These are phyloP conservation scores for Pontoporia blainvillei DNA, from an alignment of 2,113 vertebrate genomes.

Conservation along the genomic window DNA sequence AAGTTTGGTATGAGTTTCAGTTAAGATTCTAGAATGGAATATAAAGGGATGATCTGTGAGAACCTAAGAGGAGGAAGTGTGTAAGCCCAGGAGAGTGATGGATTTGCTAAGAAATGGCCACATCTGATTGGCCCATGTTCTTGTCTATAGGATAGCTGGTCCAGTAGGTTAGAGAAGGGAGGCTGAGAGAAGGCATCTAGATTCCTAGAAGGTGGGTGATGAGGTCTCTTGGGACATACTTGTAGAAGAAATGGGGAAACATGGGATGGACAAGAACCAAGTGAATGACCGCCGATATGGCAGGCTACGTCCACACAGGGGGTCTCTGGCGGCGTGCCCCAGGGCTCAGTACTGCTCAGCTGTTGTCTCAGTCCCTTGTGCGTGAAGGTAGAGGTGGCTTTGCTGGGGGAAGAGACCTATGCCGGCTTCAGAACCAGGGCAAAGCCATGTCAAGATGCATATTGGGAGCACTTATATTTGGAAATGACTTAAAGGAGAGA, in stretches of 20 bases:
- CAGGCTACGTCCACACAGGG: no score
- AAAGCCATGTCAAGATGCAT: neutral
- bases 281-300: rapidly evolving
- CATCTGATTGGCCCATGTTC: neutral
- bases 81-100: rapidly evolving
- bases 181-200: neutral
- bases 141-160: neutral
- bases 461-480: neutral
- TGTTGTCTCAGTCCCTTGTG: neutral
- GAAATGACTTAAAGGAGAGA: neutral
- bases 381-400: neutral
- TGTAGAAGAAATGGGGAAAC: neutral
- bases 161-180: neutral
- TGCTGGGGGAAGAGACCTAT: neutral
- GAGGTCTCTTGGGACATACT: neutral
- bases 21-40: neutral
- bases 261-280: neutral
- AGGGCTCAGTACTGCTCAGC: neutral
- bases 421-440: neutral
- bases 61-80: no score
- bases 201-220: rapidly evolving
- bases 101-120: neutral
- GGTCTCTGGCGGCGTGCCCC: neutral
- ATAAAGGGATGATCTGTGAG: neutral
- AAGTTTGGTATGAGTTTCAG: neutral